Percentiles rank a stretch among this genome's conserved stretches.
Evolutionary conservation across 1,140 invertebrate genomes (phyloP).

Genomic region (Solen grandis): DNA sequence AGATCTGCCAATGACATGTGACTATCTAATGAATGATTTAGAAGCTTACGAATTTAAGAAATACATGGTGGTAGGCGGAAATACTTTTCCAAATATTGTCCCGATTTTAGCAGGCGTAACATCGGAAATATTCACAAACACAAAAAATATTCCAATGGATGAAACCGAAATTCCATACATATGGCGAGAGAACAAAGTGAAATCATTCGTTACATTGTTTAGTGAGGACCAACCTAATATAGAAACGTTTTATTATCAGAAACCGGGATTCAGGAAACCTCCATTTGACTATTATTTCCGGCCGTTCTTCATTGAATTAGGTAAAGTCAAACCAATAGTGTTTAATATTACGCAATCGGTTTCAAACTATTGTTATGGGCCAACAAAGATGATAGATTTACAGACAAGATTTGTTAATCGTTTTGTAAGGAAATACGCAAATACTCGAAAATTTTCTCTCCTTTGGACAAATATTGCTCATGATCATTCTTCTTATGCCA

Average conservation of each 20-base stretch:
- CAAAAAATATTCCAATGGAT: neutral
- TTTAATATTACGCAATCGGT: constrained; percentile 1
- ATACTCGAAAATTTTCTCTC: constrained; percentile 23
- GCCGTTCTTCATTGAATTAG: constrained; percentile 83
- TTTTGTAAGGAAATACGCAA: constrained; percentile 41
- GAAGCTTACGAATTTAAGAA: constrained; percentile 87
- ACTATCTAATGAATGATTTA: constrained; percentile 79
- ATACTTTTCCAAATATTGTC: constrained; percentile 91
- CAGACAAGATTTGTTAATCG: constrained; percentile 33
- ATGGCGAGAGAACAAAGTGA: constrained; percentile 80
- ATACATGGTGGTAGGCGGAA: constrained; percentile 91
- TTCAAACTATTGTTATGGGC: constrained; percentile 37
- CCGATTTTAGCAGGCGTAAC: constrained; percentile 86
- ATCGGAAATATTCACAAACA: neutral
- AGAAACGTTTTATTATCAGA: constrained; percentile 91
- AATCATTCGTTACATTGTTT: constrained; percentile 89
- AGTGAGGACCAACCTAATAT: constrained; percentile 89
- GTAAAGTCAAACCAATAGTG: constrained; percentile 53
- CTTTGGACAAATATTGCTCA: constrained; percentile 54
- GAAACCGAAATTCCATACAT: constrained; percentile 59
- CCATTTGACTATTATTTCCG: constrained; percentile 92
- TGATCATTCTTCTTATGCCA: constrained; percentile 38
- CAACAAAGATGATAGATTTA: constrained; percentile 18
- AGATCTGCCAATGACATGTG: constrained; percentile 56
- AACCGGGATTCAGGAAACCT: constrained; percentile 88